Evolutionary conservation across 2,888 invertebrate genomes (phyloP), one percentile per base, ranked within the genome.

Genomic region (Drosophila rellima): DNA sequence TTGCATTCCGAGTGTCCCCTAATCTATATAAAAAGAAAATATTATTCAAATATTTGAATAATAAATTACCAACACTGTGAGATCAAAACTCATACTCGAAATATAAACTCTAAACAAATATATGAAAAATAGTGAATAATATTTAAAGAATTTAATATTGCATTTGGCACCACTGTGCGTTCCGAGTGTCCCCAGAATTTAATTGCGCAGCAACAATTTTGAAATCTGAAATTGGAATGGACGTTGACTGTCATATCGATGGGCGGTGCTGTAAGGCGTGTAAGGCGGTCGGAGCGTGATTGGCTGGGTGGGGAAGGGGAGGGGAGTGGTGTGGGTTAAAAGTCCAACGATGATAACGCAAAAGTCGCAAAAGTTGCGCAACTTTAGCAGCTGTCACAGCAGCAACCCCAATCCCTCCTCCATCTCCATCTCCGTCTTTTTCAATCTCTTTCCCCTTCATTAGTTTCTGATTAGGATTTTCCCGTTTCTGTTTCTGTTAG

Each of bases 391-490:
- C 70, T 73, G 59, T 56, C 61, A 47, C 73, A 42, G 42, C 69
- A 29, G 20, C 55, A 18, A 23, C 57, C n/a, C 8, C 23, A 33
- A 3, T 18, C 20, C 26, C 35, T 23, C 10, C 13, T 29, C n/a
- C 18, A 8, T 8, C 26, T 45, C 31, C 29, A 2, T 6, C 15
- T 8, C 15, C 33, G 33, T 6, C 23, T 13, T n/a, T 20, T 20
- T 7, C 15, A 39, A 39, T 39, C 39, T 39, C 7, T 37, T 54
- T 55, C 17, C 63, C 48, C 56, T 31, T 56, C 56, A 56, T 65
- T 74, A 61, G 63, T 56, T 78, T 79, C 56, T 71, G 82, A 82
- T 88, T 88, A 83, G 76, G 74, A 73, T 57, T 74, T 59, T 18
- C 45, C 42, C 44, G 40, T 23, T 48, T 37, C 39, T 47, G 13